Conservation (phyloP, 2,113 vertebrate genomes). For the Aptenodytes forsteri region DNA sequence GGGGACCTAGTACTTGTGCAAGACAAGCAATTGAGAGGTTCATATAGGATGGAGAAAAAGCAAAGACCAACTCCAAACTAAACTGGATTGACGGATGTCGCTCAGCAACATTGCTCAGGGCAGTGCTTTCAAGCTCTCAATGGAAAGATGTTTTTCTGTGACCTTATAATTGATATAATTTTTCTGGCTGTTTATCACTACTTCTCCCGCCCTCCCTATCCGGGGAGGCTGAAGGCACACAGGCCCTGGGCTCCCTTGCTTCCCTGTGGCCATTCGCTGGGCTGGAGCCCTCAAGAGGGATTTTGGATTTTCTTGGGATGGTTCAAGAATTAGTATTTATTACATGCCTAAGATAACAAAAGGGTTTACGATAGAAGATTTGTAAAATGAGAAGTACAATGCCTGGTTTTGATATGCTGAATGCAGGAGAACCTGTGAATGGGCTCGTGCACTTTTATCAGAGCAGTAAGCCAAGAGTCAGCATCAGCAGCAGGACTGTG, state of each 20-base stretch:
- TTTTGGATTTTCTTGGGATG: background rate
- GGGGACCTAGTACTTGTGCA: background rate
- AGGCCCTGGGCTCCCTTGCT: background rate
- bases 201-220: fast-evolving
- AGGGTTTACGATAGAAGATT: background rate
- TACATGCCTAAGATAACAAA: background rate
- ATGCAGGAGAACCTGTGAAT: background rate
- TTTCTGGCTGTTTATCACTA: background rate
- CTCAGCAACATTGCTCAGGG: background rate
- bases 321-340: background rate
- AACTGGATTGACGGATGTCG: fast-evolving
- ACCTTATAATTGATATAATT: fast-evolving
- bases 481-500: background rate
- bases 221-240: background rate
- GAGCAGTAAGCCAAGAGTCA: background rate
- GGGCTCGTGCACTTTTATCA: background rate
- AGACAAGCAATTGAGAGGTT: background rate
- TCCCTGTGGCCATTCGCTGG: fast-evolving
- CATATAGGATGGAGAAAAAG: background rate
- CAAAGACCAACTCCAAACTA: background rate
- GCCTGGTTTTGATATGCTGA: background rate
- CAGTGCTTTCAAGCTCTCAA: background rate
- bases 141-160: background rate
- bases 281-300: background rate
- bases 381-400: background rate